A percentile compares a stretch with the other conserved stretches of the same genome.
Conservation (phyloP, 2,888 invertebrate genomes). For the Palloptera scutellata region DNA sequence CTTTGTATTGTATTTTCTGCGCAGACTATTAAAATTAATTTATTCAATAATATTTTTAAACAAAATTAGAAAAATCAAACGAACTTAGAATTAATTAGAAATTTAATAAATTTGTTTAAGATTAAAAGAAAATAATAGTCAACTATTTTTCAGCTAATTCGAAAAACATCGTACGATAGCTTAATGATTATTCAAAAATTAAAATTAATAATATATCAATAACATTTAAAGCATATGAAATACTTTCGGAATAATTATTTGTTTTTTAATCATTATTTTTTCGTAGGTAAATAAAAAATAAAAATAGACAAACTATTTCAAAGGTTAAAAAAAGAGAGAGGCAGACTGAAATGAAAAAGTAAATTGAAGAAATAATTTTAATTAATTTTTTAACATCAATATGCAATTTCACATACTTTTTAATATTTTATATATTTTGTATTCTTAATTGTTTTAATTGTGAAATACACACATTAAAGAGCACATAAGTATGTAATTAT, state of each 20-base stretch:
- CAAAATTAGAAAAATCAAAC: conserved; percentile 11
- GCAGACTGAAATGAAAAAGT: conserved; percentile 28
- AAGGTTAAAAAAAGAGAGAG: conserved; percentile 35
- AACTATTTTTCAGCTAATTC: conserved; percentile 1
- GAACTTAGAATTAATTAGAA: background rate
- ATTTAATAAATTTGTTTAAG: no score
- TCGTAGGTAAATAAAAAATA: conserved; percentile 20
- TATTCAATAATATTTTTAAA: conserved; percentile 10
- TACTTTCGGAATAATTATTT: conserved; percentile 6
- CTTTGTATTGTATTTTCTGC: conserved; percentile 1
- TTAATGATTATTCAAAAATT: background rate
- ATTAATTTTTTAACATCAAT: no score
- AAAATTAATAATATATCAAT: conserved; percentile 17
- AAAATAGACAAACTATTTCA: conserved; percentile 20
- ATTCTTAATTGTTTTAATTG: no score
- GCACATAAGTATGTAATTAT: no score
- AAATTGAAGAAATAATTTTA: background rate
- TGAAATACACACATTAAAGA: no score
- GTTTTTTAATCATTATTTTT: conserved; percentile 13
- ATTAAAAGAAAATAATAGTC: background rate
- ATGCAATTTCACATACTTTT: no score
- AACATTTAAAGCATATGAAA: conserved; percentile 38
- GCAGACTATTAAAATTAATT: background rate
- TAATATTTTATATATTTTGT: no score
- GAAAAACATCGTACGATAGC: background rate